phyloP scores from a whole-genome alignment of 2,888 invertebrate genomes.

The Labia minor region DNA sequence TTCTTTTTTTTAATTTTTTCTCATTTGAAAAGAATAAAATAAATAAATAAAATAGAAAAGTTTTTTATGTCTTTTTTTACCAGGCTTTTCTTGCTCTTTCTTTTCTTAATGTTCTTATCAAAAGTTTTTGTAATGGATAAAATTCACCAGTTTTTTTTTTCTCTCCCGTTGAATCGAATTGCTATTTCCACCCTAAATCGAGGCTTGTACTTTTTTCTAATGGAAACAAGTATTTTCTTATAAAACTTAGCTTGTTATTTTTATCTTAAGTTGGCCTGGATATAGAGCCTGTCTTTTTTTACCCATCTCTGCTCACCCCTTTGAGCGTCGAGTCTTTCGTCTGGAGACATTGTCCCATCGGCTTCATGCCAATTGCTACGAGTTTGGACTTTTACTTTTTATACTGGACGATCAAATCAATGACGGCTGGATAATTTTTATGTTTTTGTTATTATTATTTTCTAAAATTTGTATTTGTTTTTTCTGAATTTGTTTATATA shows the following conservation, averaged over 20 bases:
- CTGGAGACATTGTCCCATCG: background rate
- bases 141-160: background rate
- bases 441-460: background rate
- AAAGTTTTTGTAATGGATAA: background rate
- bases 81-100: background rate
- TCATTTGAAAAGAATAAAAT: too few species aligned
- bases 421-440: background rate
- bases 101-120: slow-evolving; percentile 13
- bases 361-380: background rate
- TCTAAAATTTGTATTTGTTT: too few species aligned
- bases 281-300: background rate
- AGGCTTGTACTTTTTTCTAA: slow-evolving; percentile 4
- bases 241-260: slow-evolving; percentile 13
- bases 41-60: slow-evolving; percentile 3
- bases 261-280: slow-evolving; percentile 13
- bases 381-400: background rate
- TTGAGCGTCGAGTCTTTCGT: too few species aligned
- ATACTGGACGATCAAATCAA: background rate
- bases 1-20: too few species aligned
- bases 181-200: slow-evolving; percentile 13
- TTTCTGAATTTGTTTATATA: too few species aligned
- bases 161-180: background rate
- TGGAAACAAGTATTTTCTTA: slow-evolving; percentile 13
- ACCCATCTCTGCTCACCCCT: background rate
- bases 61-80: background rate